These are phyloP conservation scores for Aromia moschata DNA, from an alignment of 2,888 invertebrate species.

Conservation along the genomic window DNA sequence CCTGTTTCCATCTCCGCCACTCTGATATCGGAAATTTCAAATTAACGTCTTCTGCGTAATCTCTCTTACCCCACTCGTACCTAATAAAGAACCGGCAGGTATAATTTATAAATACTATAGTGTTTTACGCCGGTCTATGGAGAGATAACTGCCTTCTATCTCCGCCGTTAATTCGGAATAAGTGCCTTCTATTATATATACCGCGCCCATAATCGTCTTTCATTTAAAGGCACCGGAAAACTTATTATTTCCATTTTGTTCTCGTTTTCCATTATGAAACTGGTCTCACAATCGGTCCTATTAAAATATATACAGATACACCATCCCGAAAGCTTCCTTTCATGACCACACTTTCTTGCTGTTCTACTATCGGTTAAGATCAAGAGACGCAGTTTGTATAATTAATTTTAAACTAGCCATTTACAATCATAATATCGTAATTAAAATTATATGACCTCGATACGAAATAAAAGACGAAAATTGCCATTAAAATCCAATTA, in stretches of 20 bases:
- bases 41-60: constrained; percentile 57
- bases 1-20: constrained; percentile 22
- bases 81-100: constrained; percentile 49
- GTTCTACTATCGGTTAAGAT: too few relatives aligned
- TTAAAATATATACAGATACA: too few relatives aligned
- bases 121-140: constrained; percentile 47
- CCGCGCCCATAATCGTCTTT: constrained; percentile 36
- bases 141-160: constrained; percentile 53
- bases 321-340: too few relatives aligned
- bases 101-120: constrained; percentile 53
- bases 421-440: too few relatives aligned
- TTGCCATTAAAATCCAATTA: too few relatives aligned
- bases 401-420: too few relatives aligned
- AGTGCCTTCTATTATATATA: constrained; percentile 35
- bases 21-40: constrained; percentile 54
- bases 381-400: too few relatives aligned
- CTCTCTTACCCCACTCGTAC: constrained; percentile 51
- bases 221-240: constrained; percentile 4
- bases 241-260: constrained; percentile 30
- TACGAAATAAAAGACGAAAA: too few relatives aligned
- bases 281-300: too few relatives aligned
- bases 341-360: too few relatives aligned
- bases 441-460: too few relatives aligned
- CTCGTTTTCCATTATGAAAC: too few relatives aligned
- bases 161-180: constrained; percentile 48